A percentile compares a stretch with the other conserved stretches of the same genome.
Evolutionary conservation across 2,888 invertebrate species (phyloP).

Genomic region (Nineta flava): DNA sequence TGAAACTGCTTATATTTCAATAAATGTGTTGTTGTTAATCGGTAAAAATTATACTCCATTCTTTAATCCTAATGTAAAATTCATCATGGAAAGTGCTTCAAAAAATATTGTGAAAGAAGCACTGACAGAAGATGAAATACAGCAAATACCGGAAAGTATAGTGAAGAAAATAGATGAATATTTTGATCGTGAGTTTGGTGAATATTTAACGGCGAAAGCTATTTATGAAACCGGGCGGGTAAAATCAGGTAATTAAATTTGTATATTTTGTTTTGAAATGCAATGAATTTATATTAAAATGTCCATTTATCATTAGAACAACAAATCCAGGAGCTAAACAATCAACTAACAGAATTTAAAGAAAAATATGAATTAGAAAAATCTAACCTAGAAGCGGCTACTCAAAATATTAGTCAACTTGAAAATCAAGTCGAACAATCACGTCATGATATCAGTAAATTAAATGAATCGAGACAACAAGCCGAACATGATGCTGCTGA

Average conservation of each 20-base stretch:
- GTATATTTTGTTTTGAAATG: constrained; percentile 1
- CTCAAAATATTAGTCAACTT: constrained; percentile 44
- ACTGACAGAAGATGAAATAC: constrained; percentile 36
- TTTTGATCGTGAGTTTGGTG: constrained; percentile 46
- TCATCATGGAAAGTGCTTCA: constrained; percentile 23
- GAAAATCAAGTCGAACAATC: constrained; percentile 45
- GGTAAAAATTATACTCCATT: no score
- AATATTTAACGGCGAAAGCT: constrained; percentile 56
- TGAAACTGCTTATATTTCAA: no score
- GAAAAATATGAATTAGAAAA: constrained; percentile 46
- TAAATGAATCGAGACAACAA: constrained; percentile 43
- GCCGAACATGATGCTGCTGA: constrained; percentile 50
- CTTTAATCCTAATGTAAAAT: no score
- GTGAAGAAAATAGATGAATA: constrained; percentile 44
- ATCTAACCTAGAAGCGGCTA: constrained; percentile 41
- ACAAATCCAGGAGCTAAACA: constrained; percentile 35
- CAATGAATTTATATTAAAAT: background rate
- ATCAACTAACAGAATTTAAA: constrained; percentile 36
- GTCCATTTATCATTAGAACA: constrained; percentile 32
- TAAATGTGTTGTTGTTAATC: no score
- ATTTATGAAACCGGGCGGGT: constrained; percentile 49
- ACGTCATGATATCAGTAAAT: constrained; percentile 44
- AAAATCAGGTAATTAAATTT: constrained; percentile 36
- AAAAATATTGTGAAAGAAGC: constrained; percentile 26
- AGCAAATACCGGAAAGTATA: constrained; percentile 33